These are phyloP conservation scores for Esox lucius DNA, from an alignment of 2,797 vertebrate species.

Conservation along the genomic window DNA sequence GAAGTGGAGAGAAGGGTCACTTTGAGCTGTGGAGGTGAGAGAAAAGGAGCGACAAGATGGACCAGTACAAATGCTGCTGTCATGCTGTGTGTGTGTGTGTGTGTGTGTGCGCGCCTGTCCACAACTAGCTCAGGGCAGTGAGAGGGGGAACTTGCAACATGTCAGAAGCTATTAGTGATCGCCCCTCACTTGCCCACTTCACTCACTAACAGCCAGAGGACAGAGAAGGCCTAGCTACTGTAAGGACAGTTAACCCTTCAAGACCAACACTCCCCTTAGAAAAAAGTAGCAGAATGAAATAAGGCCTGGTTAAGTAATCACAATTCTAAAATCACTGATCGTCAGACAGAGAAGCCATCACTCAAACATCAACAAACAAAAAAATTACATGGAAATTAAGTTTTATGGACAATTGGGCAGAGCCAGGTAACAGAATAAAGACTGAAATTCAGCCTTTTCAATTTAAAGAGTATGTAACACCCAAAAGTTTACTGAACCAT, in stretches of 20 bases:
- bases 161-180: conserved; percentile 47
- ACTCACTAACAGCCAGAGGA: conserved; percentile 1
- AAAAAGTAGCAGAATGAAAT: neutral
- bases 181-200: conserved; percentile 28
- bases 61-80: conserved; percentile 2
- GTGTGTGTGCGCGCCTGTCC: conserved; percentile 27
- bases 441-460: no score
- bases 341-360: neutral
- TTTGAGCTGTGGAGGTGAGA: conserved; percentile 6
- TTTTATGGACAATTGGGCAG: no score
- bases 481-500: no score
- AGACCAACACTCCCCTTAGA: neutral
- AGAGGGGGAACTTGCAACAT: conserved; percentile 28
- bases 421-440: no score
- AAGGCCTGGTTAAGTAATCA: neutral
- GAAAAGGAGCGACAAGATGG: conserved; percentile 15
- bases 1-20: conserved; percentile 34
- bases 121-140: conserved; percentile 16
- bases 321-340: neutral
- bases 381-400: neutral
- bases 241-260: neutral
- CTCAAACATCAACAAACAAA: neutral
- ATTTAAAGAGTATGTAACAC: no score
- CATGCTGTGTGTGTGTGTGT: conserved; percentile 13
- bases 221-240: neutral